These are phyloP conservation scores for Xenus cinereus DNA, from an alignment of 2,113 vertebrate genomes.

Conservation along the genomic window DNA sequence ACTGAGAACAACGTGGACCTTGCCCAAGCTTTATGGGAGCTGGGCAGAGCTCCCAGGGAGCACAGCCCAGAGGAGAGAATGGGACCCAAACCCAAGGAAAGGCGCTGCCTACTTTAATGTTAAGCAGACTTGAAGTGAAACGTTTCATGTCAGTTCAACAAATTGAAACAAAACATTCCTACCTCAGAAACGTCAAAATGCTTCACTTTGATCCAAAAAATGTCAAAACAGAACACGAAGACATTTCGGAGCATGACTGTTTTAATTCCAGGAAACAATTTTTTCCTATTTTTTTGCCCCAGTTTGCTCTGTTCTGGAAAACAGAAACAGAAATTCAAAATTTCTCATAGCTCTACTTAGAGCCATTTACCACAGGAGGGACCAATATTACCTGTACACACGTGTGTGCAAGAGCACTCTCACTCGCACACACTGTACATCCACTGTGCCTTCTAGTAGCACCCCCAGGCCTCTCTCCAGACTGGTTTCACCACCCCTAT, in stretches of 20 bases:
- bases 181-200: slow-evolving; percentile 61
- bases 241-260: slow-evolving; percentile 22
- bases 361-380: background rate
- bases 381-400: accelerated
- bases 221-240: slow-evolving; percentile 3
- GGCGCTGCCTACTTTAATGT: slow-evolving; percentile 43
- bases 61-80: slow-evolving; percentile 40
- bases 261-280: slow-evolving; percentile 56
- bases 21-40: slow-evolving; percentile 50
- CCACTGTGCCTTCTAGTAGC: background rate
- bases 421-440: accelerated
- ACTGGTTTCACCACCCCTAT: background rate
- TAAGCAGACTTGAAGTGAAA: slow-evolving; percentile 46
- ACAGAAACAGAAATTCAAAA: background rate
- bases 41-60: slow-evolving; percentile 52
- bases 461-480: background rate
- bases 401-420: background rate
- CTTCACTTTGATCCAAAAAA: slow-evolving; percentile 61
- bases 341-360: background rate
- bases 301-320: slow-evolving; percentile 24
- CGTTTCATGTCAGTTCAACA: slow-evolving; percentile 58
- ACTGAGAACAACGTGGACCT: background rate
- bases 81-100: slow-evolving; percentile 49
- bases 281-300: background rate
- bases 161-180: slow-evolving; percentile 67